Percentiles rank a stretch among this genome's conserved stretches.
Conservation (phyloP, 2,888 invertebrate species). For the Agrotis exclamationis region DNA sequence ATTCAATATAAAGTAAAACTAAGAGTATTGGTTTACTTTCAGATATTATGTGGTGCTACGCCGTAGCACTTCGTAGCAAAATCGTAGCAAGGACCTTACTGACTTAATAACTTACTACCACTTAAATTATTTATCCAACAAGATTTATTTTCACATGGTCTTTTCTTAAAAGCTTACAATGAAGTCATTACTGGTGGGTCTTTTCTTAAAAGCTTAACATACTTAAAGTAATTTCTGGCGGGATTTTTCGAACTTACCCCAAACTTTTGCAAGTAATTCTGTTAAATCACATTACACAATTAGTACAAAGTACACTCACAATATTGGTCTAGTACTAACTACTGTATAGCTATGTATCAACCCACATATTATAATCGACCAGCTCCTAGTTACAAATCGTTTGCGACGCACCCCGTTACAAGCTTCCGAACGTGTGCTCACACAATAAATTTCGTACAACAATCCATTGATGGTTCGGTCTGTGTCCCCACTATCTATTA, state of each 20-base stretch:
- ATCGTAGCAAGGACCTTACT: conserved; percentile 21
- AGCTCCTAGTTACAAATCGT: conserved; percentile 49
- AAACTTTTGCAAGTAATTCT: not conserved
- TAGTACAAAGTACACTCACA: not conserved
- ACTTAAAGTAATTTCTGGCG: too few species aligned
- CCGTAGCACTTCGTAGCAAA: conserved; percentile 39
- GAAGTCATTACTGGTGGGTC: too few species aligned
- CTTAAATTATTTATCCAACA: not conserved
- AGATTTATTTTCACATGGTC: too few species aligned
- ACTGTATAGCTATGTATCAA: not conserved
- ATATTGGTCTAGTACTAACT: not conserved
- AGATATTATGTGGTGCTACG: conserved; percentile 4
- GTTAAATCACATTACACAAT: not conserved
- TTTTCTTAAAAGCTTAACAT: too few species aligned
- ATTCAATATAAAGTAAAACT: too few species aligned
- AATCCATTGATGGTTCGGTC: conserved; percentile 64
- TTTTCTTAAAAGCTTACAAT: too few species aligned
- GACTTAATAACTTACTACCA: not conserved
- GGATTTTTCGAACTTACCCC: not conserved
- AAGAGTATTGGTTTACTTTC: too few species aligned
- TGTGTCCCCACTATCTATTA: conserved; percentile 61
- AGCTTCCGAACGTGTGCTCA: conserved; percentile 51
- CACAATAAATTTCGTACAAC: conserved; percentile 65
- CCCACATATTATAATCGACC: conserved; percentile 27
- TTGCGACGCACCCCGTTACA: conserved; percentile 50